These are phyloP conservation scores for Halcyon badia DNA, from an alignment of 2,797 vertebrate genomes.

Conservation along the genomic window DNA sequence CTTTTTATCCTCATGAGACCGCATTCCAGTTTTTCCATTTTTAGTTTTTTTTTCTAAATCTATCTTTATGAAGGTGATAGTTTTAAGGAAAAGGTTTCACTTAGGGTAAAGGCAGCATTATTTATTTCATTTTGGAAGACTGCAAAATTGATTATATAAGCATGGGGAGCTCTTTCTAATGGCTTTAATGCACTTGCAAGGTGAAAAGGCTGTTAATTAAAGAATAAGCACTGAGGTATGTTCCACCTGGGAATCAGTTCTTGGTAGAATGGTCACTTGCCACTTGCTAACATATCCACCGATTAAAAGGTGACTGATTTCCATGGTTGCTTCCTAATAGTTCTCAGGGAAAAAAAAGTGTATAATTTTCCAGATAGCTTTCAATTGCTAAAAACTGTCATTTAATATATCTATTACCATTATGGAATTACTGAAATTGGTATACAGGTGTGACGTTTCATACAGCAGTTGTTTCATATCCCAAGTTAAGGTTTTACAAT, in stretches of 20 bases:
- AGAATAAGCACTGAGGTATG: slow-evolving; percentile 69
- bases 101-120: slow-evolving; percentile 66
- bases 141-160: slow-evolving; percentile 73
- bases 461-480: not conserved
- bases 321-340: slow-evolving; percentile 62
- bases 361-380: slow-evolving; percentile 70
- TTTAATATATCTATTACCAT: slow-evolving; percentile 6
- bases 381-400: slow-evolving; percentile 47
- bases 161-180: slow-evolving; percentile 46
- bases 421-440: slow-evolving; percentile 27
- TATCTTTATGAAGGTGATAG: slow-evolving; percentile 71
- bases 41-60: slow-evolving; percentile 65
- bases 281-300: slow-evolving; percentile 75
- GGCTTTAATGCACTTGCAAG: slow-evolving; percentile 72
- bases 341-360: not conserved
- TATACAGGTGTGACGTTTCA: slow-evolving; percentile 37
- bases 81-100: slow-evolving; percentile 74
- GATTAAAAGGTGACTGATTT: slow-evolving; percentile 75
- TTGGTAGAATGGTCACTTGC: slow-evolving; percentile 79
- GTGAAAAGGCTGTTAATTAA: slow-evolving; percentile 82
- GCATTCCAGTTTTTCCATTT: slow-evolving; percentile 80
- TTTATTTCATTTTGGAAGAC: slow-evolving; percentile 73
- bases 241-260: slow-evolving; percentile 76
- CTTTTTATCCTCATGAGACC: slow-evolving; percentile 92
- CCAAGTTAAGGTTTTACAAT: slow-evolving; percentile 27